phyloP scores from a whole-genome alignment of 1,140 invertebrate species.

The Drosophila punjabiensis region DNA sequence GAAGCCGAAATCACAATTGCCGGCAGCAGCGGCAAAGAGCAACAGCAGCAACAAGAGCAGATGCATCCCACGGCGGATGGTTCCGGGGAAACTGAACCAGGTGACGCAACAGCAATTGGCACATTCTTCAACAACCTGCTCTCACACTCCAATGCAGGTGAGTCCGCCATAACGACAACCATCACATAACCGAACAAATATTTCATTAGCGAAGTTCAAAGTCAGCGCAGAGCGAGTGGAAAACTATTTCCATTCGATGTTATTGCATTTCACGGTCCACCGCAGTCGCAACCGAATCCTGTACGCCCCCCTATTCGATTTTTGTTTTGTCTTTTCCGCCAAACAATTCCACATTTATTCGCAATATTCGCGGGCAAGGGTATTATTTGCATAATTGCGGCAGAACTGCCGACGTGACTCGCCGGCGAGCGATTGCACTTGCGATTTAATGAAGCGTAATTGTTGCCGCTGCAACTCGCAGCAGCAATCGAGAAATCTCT shows the following conservation, averaged over 20 bases:
- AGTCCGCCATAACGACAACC: slow-evolving; percentile 45
- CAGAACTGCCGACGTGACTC: slow-evolving; percentile 36
- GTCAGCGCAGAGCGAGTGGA: slow-evolving; percentile 48
- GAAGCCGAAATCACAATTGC: slow-evolving; percentile 84
- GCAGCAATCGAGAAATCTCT: slow-evolving; percentile 12
- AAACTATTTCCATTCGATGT: slow-evolving; percentile 76
- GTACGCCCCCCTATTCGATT: slow-evolving; percentile 14
- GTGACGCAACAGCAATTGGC: slow-evolving; percentile 82
- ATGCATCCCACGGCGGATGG: slow-evolving; percentile 27
- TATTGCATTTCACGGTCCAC: slow-evolving; percentile 75
- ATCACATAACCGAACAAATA: slow-evolving; percentile 54
- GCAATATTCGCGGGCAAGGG: slow-evolving; percentile 68
- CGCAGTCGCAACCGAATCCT: slow-evolving; percentile 33
- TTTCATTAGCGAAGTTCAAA: slow-evolving; percentile 69
- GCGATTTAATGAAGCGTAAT: slow-evolving; percentile 80
- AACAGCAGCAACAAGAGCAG: slow-evolving; percentile 24
- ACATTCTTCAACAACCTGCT: slow-evolving; percentile 85
- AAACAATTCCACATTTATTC: slow-evolving; percentile 64
- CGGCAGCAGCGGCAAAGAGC: slow-evolving; percentile 37
- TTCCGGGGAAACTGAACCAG: slow-evolving; percentile 50
- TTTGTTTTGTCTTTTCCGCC: slow-evolving; percentile 41
- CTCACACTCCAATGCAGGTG: slow-evolving; percentile 85
- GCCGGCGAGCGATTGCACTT: slow-evolving; percentile 63
- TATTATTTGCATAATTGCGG: slow-evolving; percentile 78
- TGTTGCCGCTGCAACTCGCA: slow-evolving; percentile 49